Percentiles rank a stretch among this genome's conserved stretches.
These are phyloP conservation scores for Sakesphorus luctuosus DNA, from an alignment of 2,113 vertebrate species.

Conservation along the genomic window DNA sequence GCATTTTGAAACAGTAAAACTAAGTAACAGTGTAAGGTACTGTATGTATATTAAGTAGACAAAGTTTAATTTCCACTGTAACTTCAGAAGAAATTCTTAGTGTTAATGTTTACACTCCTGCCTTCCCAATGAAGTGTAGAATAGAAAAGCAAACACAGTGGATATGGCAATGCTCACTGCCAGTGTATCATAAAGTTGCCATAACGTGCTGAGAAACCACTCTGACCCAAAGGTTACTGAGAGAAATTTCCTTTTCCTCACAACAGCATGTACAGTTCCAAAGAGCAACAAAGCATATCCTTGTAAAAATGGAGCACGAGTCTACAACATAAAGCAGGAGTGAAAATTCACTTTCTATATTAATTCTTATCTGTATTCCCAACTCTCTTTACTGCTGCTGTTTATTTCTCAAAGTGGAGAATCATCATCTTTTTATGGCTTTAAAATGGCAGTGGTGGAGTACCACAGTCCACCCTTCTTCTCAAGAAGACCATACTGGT, in stretches of 20 bases:
- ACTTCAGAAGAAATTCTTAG: background rate
- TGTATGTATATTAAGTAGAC: background rate
- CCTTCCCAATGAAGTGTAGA: background rate
- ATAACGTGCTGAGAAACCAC: background rate
- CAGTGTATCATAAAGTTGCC: background rate
- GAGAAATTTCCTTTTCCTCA: background rate
- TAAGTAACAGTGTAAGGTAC: background rate
- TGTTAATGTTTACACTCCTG: background rate
- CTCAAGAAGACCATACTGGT: background rate
- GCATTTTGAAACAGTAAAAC: background rate
- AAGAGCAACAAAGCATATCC: background rate
- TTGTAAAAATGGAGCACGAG: background rate
- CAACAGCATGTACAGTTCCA: background rate
- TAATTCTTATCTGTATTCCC: background rate
- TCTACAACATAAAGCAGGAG: background rate
- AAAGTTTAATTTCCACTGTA: background rate
- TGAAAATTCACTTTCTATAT: background rate
- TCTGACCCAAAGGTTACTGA: background rate
- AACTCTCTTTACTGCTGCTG: background rate
- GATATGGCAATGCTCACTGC: background rate
- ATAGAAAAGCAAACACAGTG: background rate
- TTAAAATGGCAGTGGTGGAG: background rate
- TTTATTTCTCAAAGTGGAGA: background rate
- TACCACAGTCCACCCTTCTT: background rate
- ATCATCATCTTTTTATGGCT: background rate